Conservation (phyloP, 2,113 vertebrate genomes). For the Conger conger region DNA sequence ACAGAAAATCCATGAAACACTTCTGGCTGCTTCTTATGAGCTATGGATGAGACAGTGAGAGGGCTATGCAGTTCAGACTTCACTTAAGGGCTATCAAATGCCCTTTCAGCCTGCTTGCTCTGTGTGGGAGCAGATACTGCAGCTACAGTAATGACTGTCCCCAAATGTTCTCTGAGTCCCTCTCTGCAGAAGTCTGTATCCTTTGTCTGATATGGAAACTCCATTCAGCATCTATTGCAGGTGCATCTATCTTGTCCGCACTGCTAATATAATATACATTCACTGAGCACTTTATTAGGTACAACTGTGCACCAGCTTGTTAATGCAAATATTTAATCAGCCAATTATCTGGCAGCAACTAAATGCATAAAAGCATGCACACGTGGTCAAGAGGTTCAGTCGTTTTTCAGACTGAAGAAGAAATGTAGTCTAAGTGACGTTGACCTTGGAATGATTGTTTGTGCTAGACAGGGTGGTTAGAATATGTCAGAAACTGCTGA, state of each 20-base stretch:
- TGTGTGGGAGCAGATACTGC: background rate
- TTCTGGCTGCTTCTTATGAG: background rate
- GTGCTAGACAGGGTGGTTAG: no score
- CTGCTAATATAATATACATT: background rate
- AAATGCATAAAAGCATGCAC: no score
- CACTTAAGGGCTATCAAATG: slow-evolving; percentile 27
- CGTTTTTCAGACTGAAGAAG: no score
- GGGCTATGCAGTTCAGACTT: background rate
- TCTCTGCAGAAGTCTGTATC: slow-evolving; percentile 10
- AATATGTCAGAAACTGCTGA: no score
- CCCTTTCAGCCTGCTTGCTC: slow-evolving; percentile 16
- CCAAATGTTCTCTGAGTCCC: slow-evolving; percentile 14
- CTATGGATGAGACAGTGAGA: background rate
- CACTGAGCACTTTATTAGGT: no score
- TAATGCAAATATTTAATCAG: no score
- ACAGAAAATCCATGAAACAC: background rate
- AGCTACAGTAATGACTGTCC: slow-evolving; percentile 20
- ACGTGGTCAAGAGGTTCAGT: no score
- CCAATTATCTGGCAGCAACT: no score
- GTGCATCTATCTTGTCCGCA: background rate
- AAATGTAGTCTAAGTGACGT: no score
- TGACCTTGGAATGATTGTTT: no score
- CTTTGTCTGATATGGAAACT: slow-evolving; percentile 18
- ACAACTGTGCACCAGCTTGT: no score
- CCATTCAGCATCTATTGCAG: background rate